phyloP scores from a whole-genome alignment of 35 echinoderm and acorn worm genomes.

The Amphiura filiformis region DNA sequence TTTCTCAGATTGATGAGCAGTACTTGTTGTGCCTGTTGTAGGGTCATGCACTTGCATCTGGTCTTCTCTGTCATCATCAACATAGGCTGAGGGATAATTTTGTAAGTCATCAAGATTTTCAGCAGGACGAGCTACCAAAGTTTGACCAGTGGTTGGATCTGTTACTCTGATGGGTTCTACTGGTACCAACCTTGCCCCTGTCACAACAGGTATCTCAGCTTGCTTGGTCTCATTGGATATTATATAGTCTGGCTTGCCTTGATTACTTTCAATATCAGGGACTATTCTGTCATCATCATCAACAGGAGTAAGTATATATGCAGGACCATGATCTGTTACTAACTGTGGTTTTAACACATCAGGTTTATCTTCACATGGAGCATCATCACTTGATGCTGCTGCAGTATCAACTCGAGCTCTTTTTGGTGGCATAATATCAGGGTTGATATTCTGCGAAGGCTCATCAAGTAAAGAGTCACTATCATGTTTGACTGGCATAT shows the following conservation, averaged over 20 bases:
- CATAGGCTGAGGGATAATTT: conserved; percentile 13
- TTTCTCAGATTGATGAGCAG: too few species aligned
- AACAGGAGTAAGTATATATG: conserved; percentile 54
- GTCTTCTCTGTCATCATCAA: conserved; percentile 7
- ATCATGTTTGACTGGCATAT: too few species aligned
- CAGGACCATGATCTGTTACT: conserved; percentile 59
- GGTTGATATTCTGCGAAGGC: too few species aligned
- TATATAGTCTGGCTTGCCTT: too few species aligned
- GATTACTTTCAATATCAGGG: too few species aligned
- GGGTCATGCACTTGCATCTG: neutral
- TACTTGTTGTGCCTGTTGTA: neutral
- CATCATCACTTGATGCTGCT: too few species aligned
- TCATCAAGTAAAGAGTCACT: too few species aligned
- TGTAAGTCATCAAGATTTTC: conserved; percentile 26
- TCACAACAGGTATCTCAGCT: conserved; percentile 34
- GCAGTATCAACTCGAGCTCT: too few species aligned
- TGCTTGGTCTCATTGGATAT: too few species aligned
- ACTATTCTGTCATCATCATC: neutral
- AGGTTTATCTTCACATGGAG: neutral
- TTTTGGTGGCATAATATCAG: too few species aligned
- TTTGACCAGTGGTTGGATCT: conserved; percentile 31
- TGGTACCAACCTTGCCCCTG: neutral
- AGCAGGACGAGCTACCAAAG: conserved; percentile 38
- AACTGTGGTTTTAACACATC: neutral
- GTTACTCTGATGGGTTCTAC: neutral